phyloP scores from a whole-genome alignment of 2,888 invertebrate genomes.

The Hypolimnas misippus region DNA sequence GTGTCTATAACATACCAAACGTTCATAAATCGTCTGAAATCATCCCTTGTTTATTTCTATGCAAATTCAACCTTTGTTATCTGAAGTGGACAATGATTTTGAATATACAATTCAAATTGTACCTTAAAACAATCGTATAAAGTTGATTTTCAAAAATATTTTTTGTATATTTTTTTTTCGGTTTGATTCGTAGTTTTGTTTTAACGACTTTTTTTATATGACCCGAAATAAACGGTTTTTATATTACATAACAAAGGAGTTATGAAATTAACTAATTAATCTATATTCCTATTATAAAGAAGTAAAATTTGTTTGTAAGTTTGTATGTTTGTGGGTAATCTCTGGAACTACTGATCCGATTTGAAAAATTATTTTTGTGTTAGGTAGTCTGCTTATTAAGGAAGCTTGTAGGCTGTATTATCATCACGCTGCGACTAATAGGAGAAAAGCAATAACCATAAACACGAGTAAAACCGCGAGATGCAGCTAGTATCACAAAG shows the following conservation, averaged over 20 bases:
- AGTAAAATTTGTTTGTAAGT: no score
- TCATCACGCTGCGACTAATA: no score
- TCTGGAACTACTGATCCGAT: no score
- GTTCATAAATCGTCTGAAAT: slow-evolving; percentile 65
- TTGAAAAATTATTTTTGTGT: no score
- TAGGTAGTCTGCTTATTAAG: no score
- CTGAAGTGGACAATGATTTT: slow-evolving; percentile 59
- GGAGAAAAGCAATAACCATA: no score
- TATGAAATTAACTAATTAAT: slow-evolving; percentile 9
- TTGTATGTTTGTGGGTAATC: no score
- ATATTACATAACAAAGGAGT: not conserved
- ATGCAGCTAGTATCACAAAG: no score
- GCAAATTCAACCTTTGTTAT: slow-evolving; percentile 73
- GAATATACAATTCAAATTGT: slow-evolving; percentile 29
- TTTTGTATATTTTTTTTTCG: slow-evolving; percentile 3
- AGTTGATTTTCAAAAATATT: slow-evolving; percentile 14
- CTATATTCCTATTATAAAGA: no score
- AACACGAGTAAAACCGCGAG: no score
- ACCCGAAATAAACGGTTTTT: not conserved
- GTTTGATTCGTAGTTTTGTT: slow-evolving; percentile 37
- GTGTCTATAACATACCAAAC: slow-evolving; percentile 31
- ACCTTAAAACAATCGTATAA: slow-evolving; percentile 16
- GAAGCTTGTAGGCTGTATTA: no score
- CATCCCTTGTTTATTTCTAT: slow-evolving; percentile 73
- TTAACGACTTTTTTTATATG: slow-evolving; percentile 21